phyloP scores from a whole-genome alignment of 2,113 vertebrate genomes.

The Paradoxurus hermaphroditus region DNA sequence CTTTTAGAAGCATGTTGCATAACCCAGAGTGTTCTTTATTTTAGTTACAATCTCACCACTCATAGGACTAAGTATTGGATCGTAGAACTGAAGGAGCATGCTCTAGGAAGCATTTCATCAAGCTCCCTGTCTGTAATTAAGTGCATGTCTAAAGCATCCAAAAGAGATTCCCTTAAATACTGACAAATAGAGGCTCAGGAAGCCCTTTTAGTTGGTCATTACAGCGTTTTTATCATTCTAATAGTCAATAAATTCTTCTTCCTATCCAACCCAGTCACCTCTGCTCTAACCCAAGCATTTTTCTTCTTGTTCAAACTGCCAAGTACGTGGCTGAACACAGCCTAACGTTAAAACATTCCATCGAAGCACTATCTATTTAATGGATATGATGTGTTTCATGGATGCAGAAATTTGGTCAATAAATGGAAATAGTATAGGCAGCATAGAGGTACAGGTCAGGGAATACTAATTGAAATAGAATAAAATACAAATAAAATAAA shows the following conservation, averaged over 20 bases:
- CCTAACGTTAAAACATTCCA: not conserved
- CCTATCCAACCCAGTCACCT: not conserved
- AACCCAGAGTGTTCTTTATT: not conserved
- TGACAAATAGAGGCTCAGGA: not conserved
- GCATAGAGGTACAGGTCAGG: not conserved
- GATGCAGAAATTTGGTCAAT: not conserved
- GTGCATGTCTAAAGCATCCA: not conserved
- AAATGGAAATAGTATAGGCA: not conserved
- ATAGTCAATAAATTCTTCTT: conserved; percentile 13
- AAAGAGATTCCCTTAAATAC: conserved; percentile 10
- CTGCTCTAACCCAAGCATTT: not conserved
- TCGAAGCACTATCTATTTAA: not conserved
- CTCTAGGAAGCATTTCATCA: not conserved
- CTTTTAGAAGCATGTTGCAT: not conserved
- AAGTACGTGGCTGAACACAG: not conserved
- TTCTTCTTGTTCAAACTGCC: not conserved
- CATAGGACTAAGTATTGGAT: not conserved
- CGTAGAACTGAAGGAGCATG: not conserved
- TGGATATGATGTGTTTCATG: not conserved
- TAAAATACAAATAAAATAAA: not conserved
- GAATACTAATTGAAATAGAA: not conserved
- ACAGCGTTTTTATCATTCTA: conserved; percentile 5
- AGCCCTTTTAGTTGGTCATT: not conserved
- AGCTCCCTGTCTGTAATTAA: not conserved
- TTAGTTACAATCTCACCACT: not conserved